Evolutionary conservation across 2,113 vertebrate genomes (phyloP), one percentile per base, ranked within the genome.

Genomic region (Paralichthys olivaceus): DNA sequence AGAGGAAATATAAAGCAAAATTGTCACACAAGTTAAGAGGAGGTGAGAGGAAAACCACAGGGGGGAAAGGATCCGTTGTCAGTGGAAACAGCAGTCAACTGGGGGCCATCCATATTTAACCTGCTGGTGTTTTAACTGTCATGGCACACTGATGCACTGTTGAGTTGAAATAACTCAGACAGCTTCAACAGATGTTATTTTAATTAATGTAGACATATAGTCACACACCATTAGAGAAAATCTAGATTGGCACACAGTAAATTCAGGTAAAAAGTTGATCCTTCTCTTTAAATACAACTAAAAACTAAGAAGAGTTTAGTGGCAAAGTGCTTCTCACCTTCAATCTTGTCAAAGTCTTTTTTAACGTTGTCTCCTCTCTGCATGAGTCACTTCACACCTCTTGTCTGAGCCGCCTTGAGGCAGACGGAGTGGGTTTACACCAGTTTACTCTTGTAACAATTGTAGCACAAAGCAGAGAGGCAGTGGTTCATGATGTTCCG

Each of bases 31-130:
- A 15, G 22, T 78, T 45, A 62, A 23, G 17, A 40, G 26, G 68
- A 80, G 72, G 47, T 67, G 82, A 72, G 65, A 12, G 20, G 19
- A 59, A 45, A 68, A 54, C 56, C 45, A 67, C 49, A 0, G 37
- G 40, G 62, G 29, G 1, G 40, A 63, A 55, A 23, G 34, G 12
- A 73, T 51, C 62, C 79, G 78, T 72, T 81, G 78, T 73, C 72
- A 75, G 20, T 81, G 75, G 78, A 84, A 81, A 84, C 81, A 14
- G 67, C 54, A 64, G 57, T 47, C 17, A 20, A 26, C 22, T 23
- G n/a, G 20, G 40, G 62, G 11, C n/a, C 40, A 45, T 69, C 59
- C 65, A 71, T 67, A 26, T 66, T 73, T 66, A 66, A 76, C 51
- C 69, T 47, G 28, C 29, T 29, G 70, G 14, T 69, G 66, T 72